Percentiles rank a stretch among this genome's conserved stretches.
Evolutionary conservation across 1,140 invertebrate species (phyloP).

Genomic region (Anoplophora glabripennis): DNA sequence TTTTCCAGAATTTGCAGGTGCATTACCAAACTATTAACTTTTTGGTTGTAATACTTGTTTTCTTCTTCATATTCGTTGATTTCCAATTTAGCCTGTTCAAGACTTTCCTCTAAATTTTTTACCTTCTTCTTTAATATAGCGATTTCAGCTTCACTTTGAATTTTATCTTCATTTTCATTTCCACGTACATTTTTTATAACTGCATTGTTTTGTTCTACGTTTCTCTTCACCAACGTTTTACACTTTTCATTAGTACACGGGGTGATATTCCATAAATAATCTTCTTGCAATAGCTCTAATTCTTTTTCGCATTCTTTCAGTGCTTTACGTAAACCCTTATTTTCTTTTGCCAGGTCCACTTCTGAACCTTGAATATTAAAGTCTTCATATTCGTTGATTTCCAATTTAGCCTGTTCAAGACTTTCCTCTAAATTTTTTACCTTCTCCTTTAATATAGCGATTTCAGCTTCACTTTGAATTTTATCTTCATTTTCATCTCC

Average conservation of each 20-base stretch:
- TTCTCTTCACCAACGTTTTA: too few relatives aligned
- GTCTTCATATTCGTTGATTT: constrained; percentile 10
- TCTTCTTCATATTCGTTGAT: constrained; percentile 13
- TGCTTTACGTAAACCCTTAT: not conserved
- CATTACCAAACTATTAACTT: constrained; percentile 3
- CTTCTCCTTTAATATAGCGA: too few relatives aligned
- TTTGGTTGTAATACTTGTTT: constrained; percentile 2
- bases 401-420: constrained; percentile 4
- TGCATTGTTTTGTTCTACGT: too few relatives aligned
- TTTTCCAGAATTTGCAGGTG: not conserved
- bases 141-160: too few relatives aligned
- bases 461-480: too few relatives aligned
- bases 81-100: constrained; percentile 9
- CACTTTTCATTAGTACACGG: too few relatives aligned
- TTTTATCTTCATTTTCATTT: too few relatives aligned
- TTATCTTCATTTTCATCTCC: too few relatives aligned
- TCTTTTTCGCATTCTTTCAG: not conserved
- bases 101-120: not conserved
- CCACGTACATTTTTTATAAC: too few relatives aligned
- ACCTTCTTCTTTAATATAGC: too few relatives aligned
- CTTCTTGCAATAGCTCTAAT: not conserved
- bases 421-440: not conserved
- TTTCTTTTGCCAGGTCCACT: not conserved
- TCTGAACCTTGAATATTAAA: not conserved
- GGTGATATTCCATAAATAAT: too few relatives aligned